Base-by-base conservation (phyloP, 2,888 invertebrate species). In the Petrophora chlorosata region DNA sequence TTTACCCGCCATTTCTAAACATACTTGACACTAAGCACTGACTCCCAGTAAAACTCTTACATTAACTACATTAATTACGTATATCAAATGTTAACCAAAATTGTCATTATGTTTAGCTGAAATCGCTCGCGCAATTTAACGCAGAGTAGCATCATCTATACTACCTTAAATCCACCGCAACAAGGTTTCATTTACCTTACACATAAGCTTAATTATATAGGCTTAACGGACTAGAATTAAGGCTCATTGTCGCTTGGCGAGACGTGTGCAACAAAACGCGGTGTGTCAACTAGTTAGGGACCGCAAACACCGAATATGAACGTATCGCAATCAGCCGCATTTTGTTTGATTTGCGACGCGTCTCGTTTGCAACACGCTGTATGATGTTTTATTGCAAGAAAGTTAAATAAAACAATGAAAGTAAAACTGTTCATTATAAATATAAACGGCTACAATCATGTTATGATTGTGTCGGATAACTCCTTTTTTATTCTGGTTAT, bases 241-340 rank as follows among this genome's bases (percentile, higher is more conserved):
- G 35, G 51, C 30, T 32, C 15, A 33, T 28, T 28, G 41, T 45
- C 7, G 32, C 30, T 3, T 39, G 30, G 10, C 34, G 19, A 10
- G 22, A 2, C 3, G 32, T n/a, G 17, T 49, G 41, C 47, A 54
- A 46, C 54, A 44, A 30, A 44, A 48, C 46, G 30, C 50, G 51
- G n/a, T 50, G 42, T 56, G 56, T 56, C 61, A 57, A 59, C 60
- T 81, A 76, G 82, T 81, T 79, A 82, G 72, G 69, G 62, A 73
- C 80, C 79, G 70, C 82, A 82, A 82, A 81, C 74, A 79, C 55
- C 56, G 70, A 64, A 68, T 69, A 70, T 73, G 71, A 69, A 67
- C 53, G 69, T 59, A 53, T 61, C 64, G 71, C 76, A 80, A 79
- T 80, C 79, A 80, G 67, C 56, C 52, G 58, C 65, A 71, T 70